Evolutionary conservation across 2,113 vertebrate genomes (phyloP).

Genomic region (Gobiocypris rarus): DNA sequence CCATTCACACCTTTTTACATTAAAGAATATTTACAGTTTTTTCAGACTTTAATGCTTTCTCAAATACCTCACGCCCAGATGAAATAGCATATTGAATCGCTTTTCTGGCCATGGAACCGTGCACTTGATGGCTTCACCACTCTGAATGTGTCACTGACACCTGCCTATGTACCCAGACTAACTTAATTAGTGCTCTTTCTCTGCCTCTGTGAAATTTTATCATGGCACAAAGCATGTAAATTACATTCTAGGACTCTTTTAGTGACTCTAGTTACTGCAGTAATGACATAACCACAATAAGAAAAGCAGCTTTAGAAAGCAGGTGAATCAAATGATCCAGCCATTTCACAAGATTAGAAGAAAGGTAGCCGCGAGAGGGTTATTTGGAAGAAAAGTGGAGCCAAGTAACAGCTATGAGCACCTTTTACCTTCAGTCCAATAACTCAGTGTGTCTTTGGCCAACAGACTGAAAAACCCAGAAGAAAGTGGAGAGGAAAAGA

Average conservation of each 20-base stretch:
- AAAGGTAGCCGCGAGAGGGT: conserved; percentile 12
- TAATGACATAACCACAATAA: conserved; percentile 22
- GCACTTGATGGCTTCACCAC: conserved; percentile 40
- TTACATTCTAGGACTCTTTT: conserved; percentile 53
- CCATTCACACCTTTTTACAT: conserved; percentile 34
- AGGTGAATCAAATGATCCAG: conserved; percentile 32
- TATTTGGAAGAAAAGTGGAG: not conserved
- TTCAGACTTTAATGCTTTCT: conserved; percentile 38
- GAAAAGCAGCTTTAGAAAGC: conserved; percentile 13
- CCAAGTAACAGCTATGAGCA: not conserved
- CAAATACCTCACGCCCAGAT: conserved; percentile 11
- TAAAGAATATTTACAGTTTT: conserved; percentile 54
- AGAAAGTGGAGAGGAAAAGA: conserved; percentile 25
- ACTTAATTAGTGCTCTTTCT: conserved; percentile 55
- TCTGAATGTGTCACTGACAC: conserved; percentile 53
- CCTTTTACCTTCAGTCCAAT: conserved; percentile 17
- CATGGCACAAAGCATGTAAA: conserved; percentile 36
- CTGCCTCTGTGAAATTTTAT: conserved; percentile 47
- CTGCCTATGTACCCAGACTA: conserved; percentile 44
- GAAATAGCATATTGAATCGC: conserved; percentile 49
- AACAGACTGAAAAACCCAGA: conserved; percentile 31
- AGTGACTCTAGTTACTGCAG: conserved; percentile 25
- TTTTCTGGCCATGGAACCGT: conserved; percentile 30
- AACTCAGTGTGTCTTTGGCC: not conserved
- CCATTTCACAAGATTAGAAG: conserved; percentile 41